Evolutionary conservation across 2,888 invertebrate species (phyloP), one percentile per base, ranked within the genome.

Genomic region (Archaeoteleia sp.): DNA sequence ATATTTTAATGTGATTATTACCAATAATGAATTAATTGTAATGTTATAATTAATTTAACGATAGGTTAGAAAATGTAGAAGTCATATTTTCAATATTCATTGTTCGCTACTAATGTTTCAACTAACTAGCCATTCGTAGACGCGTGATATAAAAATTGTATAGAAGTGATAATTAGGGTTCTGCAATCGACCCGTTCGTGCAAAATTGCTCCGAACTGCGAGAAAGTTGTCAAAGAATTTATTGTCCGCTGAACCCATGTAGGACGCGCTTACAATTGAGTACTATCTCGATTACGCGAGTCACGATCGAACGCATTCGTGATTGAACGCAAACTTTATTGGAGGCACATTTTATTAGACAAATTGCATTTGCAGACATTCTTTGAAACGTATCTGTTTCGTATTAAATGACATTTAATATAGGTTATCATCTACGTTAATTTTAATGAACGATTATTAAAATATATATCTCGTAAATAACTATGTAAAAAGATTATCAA

Each of bases 321-420:
- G 57, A 45, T 51, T 65, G 57, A 45, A 65, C 32, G 51, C 43
- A 57, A 65, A 65, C 63, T 57, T 57, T 55, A 57, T 57, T 57
- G 57, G 39, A 39, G 42, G 57, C 51, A 32, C 35, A 51, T 51
- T 49, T 65, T 51, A 57, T 65, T 55, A 49, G 49, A 55, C 14
- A 30, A 40, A 25, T 17, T 55, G 37, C 48, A 48, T 62, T 62
- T 34, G 32, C 9, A 15, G 14, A 15, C n/a, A 32, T 55, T 48
- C 30, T 25, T 53, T 32, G 46, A 14, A 46, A 42, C 6, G 3
- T 7, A 30, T n/a, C n/a, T n/a, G n/a, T n/a, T n/a, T n/a, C n/a
- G n/a, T n/a, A n/a, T n/a, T n/a, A n/a, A n/a, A n/a, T n/a, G n/a
- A n/a, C n/a, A n/a, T n/a, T n/a, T n/a, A n/a, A n/a, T n/a, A n/a